Evolutionary conservation across 2,888 invertebrate species (phyloP).

Genomic region (Nomada ferruginata): DNA sequence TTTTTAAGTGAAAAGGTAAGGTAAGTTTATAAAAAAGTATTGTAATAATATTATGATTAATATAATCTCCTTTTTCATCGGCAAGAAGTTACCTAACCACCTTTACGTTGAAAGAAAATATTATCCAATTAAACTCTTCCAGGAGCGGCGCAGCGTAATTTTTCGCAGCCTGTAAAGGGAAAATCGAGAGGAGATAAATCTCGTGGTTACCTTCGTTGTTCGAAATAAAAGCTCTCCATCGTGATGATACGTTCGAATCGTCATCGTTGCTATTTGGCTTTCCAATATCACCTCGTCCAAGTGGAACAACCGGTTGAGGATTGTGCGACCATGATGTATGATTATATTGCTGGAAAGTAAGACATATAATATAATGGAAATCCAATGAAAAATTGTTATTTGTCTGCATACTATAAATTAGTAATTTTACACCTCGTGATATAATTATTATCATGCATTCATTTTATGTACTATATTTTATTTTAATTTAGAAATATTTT

Average conservation of each 20-base stretch:
- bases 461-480: too few relatives aligned
- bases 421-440: not conserved
- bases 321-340: conserved; percentile 47
- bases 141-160: not conserved
- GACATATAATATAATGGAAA: not conserved
- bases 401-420: not conserved
- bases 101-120: not conserved
- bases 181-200: not conserved
- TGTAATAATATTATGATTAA: too few relatives aligned
- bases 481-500: too few relatives aligned
- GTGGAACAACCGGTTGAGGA: conserved; percentile 64
- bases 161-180: not conserved
- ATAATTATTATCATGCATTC: too few relatives aligned
- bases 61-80: not conserved
- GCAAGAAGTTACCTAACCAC: not conserved
- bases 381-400: not conserved
- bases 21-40: too few relatives aligned
- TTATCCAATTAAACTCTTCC: not conserved
- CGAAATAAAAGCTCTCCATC: conserved; percentile 52
- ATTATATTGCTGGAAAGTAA: conserved; percentile 62
- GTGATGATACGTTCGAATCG: conserved; percentile 38
- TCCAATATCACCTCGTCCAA: conserved; percentile 71
- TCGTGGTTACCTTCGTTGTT: conserved; percentile 58
- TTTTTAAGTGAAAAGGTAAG: too few relatives aligned
- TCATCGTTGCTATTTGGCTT: conserved; percentile 61